Evolutionary conservation across 2,888 invertebrate genomes (phyloP).

Genomic region (Leptinotarsa haldemani): DNA sequence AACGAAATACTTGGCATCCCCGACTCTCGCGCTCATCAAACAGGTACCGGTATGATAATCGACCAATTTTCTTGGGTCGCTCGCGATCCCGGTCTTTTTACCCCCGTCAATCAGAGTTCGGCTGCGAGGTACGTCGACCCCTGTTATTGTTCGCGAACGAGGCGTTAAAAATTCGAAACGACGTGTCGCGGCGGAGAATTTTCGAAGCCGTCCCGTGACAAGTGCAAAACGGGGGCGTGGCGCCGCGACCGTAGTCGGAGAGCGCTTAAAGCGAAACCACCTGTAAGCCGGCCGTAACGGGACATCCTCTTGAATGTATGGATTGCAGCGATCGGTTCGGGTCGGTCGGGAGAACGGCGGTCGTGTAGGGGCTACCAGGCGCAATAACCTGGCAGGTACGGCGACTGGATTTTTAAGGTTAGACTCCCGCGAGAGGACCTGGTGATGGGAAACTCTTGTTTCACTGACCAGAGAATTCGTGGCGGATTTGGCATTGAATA

Average conservation of each 20-base stretch:
- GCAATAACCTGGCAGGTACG: conserved; percentile 2
- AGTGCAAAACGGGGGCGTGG: conserved; percentile 28
- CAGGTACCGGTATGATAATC: conserved; percentile 19
- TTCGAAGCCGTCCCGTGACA: conserved; percentile 9
- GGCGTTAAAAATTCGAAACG: no score
- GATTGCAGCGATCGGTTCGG: conserved; percentile 26
- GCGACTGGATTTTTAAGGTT: not conserved
- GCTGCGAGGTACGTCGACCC: conserved; percentile 10
- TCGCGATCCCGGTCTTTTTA: not conserved
- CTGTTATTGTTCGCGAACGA: conserved; percentile 1
- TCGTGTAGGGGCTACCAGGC: conserved; percentile 9
- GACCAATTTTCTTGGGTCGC: not conserved
- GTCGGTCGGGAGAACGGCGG: not conserved
- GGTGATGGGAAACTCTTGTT: no score
- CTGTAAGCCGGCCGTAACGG: conserved; percentile 23
- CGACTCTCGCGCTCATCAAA: conserved; percentile 10
- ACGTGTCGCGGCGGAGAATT: not conserved
- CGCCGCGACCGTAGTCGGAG: not conserved
- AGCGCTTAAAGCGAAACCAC: conserved; percentile 28
- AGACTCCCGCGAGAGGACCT: no score
- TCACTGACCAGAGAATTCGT: no score
- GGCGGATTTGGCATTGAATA: no score
- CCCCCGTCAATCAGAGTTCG: conserved; percentile 13
- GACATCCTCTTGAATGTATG: conserved; percentile 36
- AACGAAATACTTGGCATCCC: not conserved